Base-by-base conservation (phyloP, 2,797 vertebrate species). In the Enteromius afrohamiltoni region DNA sequence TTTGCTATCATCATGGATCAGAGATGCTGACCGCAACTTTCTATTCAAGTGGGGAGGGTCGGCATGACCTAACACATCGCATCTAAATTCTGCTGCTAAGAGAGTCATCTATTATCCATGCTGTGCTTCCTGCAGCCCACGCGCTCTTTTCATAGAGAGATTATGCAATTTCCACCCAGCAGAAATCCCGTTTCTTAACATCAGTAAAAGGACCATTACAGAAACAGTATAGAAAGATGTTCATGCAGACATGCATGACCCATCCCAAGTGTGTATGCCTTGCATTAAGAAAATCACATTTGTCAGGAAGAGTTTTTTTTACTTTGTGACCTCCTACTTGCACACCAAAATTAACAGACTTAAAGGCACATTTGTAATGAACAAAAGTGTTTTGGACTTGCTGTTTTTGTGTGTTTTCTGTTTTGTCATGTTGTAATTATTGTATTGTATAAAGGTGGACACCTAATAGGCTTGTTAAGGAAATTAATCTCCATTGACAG, bases 41-140 rank as follows among this genome's bases (percentile, higher is more conserved):
- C 29, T 71, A 51, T 71, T 64, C 65, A 82, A 74, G 80, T 64
- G 42, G 74, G 51, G 40, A 51, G 73, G 84, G 84, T 90, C 85
- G 85, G 70, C 74, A 45, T 86, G 86, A 84, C 85, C 86, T 70
- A 60, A 82, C 76, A n/a, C 84, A 75, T 80, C 62, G 42, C 81
- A 86, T 89, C 79, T 80, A 85, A 88, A 89, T 87, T 79, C 85
- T 84, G 84, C 79, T 53, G 79, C 86, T 85, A 74, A 82, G 81
- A 86, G 87, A 89, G 58, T 85, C 79, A 82, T 88, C 83, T 86
- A 85, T 88, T 88, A 87, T 88, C 87, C 85, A 75, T 80, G 79
- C 74, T 83, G 77, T 51, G 70, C 87, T 87, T 82, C 75, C 85
- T 29, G 49, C 70, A 62, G 85, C 86, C 87, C 87, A 87, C 86